Conservation (phyloP, 2,113 vertebrate species). For the Pteronura brasiliensis region DNA sequence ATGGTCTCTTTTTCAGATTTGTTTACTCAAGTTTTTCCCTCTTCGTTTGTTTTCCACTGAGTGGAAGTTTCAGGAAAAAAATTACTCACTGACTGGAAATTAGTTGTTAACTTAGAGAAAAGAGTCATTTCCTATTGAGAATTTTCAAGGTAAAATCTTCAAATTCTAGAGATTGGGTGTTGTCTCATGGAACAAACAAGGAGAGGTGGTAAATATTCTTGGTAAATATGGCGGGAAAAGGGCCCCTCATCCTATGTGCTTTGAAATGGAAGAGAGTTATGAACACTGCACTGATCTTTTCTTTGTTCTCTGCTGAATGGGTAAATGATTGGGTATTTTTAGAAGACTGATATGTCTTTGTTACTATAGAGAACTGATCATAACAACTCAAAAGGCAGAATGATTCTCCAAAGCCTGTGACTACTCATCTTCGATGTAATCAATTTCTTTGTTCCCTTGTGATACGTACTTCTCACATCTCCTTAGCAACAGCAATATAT, state of each 20-base stretch:
- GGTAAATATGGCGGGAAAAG: conserved; percentile 17
- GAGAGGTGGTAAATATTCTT: background rate
- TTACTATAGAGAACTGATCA: conserved; percentile 2
- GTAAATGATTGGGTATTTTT: background rate
- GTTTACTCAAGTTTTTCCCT: conserved; percentile 44
- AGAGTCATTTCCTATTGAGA: background rate
- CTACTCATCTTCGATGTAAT: background rate
- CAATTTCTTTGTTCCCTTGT: conserved; percentile 44
- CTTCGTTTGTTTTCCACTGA: conserved; percentile 64
- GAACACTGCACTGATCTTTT: background rate
- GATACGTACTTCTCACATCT: conserved; percentile 1
- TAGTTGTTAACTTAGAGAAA: conserved; percentile 26
- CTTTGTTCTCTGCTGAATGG: conserved; percentile 52
- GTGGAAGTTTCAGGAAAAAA: conserved; percentile 39
- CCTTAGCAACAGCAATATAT: conserved; percentile 43
- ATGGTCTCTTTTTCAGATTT: conserved; percentile 42
- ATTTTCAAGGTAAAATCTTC: background rate
- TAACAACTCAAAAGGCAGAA: conserved; percentile 9
- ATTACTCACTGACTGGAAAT: conserved; percentile 65
- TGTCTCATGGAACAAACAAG: background rate
- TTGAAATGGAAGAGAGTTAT: background rate
- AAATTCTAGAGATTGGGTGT: background rate
- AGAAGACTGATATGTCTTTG: background rate
- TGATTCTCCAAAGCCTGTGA: background rate
- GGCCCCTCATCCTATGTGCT: background rate